phyloP scores from a whole-genome alignment of 2,113 vertebrate genomes.

The Pungitius pungitius region DNA sequence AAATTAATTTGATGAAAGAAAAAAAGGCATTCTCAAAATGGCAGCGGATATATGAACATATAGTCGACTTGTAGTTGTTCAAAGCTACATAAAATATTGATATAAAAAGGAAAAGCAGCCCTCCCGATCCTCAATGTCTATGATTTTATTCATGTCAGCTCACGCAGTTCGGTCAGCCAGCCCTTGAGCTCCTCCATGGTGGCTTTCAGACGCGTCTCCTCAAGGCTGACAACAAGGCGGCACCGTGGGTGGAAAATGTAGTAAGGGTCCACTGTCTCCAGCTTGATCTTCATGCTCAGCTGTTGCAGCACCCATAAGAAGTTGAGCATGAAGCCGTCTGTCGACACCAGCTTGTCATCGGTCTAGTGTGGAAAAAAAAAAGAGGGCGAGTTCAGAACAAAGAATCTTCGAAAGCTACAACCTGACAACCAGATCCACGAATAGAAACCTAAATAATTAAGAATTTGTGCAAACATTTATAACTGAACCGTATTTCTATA shows the following conservation, averaged over 20 bases:
- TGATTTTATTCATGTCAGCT: slow-evolving; percentile 64
- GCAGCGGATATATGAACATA: not conserved
- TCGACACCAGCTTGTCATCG: slow-evolving; percentile 95
- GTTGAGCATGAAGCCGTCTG: slow-evolving; percentile 98
- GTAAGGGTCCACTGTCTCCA: slow-evolving; percentile 96
- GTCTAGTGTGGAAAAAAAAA: slow-evolving; percentile 78
- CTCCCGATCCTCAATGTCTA: not conserved
- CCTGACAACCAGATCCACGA: not conserved
- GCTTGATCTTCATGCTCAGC: slow-evolving; percentile 96
- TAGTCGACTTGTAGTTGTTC: not conserved
- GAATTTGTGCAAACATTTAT: not conserved
- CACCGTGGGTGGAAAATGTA: slow-evolving; percentile 96
- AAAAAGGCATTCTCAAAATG: slow-evolving; percentile 14
- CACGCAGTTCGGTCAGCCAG: slow-evolving; percentile 91
- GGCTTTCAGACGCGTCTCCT: slow-evolving; percentile 94
- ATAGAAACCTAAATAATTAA: not conserved
- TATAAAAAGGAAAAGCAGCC: not conserved
- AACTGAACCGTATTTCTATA: not conserved
- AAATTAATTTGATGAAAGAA: slow-evolving; percentile 9
- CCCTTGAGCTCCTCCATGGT: slow-evolving; percentile 92
- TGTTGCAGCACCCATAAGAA: slow-evolving; percentile 98
- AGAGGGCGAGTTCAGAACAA: not conserved
- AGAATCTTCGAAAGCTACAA: not conserved
- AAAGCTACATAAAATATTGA: too few species aligned
- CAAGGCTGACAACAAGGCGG: slow-evolving; percentile 87